Percentiles rank a stretch among this genome's conserved stretches.
phyloP scores from a whole-genome alignment of 2,113 vertebrate genomes.

The Monopterus albus region DNA sequence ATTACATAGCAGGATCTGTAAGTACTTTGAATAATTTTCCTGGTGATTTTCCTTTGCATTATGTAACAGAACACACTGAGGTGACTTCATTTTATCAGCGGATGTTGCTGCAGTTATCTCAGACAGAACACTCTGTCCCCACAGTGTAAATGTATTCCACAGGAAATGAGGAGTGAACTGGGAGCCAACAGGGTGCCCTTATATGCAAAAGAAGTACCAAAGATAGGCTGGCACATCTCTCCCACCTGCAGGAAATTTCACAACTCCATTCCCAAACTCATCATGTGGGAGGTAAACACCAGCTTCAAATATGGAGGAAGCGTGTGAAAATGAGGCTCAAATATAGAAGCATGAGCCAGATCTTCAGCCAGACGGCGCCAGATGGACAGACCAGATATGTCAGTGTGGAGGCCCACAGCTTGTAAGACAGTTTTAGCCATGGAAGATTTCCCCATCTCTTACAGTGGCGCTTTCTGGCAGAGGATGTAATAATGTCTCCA shows the following conservation, averaged over 20 bases:
- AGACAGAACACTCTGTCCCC: slow-evolving; percentile 6
- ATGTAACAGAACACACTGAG: background rate
- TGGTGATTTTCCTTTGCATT: background rate
- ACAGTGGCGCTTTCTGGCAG: background rate
- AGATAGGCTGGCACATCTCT: slow-evolving; percentile 19
- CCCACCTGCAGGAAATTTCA: slow-evolving; percentile 29
- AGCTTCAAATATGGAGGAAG: slow-evolving; percentile 14
- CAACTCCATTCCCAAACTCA: slow-evolving; percentile 17
- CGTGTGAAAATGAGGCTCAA: slow-evolving; percentile 25
- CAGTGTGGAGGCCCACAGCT: background rate
- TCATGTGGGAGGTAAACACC: slow-evolving; percentile 48
- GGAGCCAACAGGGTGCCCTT: slow-evolving; percentile 9
- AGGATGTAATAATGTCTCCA: background rate
- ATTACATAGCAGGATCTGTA: too few relatives aligned
- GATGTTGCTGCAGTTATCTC: background rate
- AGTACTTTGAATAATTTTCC: background rate
- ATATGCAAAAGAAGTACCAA: slow-evolving; percentile 20
- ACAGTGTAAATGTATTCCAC: slow-evolving; percentile 8
- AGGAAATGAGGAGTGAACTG: background rate
- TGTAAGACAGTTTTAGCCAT: background rate
- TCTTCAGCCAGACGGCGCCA: slow-evolving; percentile 38
- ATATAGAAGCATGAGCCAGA: slow-evolving; percentile 24
- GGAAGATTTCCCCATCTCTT: background rate
- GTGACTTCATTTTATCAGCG: background rate
- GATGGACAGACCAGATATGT: slow-evolving; percentile 29